Conservation (phyloP, 2,797 vertebrate species). For the Etheostoma nigrum region DNA sequence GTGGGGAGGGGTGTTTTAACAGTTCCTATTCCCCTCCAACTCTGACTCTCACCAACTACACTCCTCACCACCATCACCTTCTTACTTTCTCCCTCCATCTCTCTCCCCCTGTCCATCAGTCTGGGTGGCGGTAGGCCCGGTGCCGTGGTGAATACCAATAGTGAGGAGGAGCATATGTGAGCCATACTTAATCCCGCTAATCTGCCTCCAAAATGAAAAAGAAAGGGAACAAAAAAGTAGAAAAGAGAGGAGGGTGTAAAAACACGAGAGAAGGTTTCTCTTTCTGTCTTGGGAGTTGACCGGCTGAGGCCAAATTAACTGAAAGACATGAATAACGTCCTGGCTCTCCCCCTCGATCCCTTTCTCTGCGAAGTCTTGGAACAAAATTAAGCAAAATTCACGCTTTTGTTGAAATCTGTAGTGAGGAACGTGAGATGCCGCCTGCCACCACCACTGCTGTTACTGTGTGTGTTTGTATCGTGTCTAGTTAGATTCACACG, state of each 20-base stretch:
- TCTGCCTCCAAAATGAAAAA: conserved; percentile 91
- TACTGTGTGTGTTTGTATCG: conserved; percentile 39
- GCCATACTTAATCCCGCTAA: conserved; percentile 98
- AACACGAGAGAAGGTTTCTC: conserved; percentile 81
- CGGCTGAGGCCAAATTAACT: conserved; percentile 87
- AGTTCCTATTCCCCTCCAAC: conserved; percentile 22
- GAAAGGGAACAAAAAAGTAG: conserved; percentile 68
- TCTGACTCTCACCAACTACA: conserved; percentile 23
- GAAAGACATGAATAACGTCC: conserved; percentile 85
- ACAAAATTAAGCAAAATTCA: conserved; percentile 81
- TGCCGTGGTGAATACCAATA: conserved; percentile 93
- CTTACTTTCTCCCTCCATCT: background rate
- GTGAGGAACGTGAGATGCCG: conserved; percentile 68
- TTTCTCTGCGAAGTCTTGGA: conserved; percentile 77
- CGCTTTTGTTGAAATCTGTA: conserved; percentile 71
- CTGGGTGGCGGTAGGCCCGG: conserved; percentile 90
- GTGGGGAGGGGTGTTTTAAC: conserved; percentile 1
- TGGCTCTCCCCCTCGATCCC: conserved; percentile 63
- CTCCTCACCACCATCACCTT: conserved; percentile 6
- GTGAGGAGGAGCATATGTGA: conserved; percentile 97
- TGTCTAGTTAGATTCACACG: conserved; percentile 43
- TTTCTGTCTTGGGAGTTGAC: conserved; percentile 82
- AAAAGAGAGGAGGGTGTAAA: conserved; percentile 74
- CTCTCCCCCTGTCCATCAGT: conserved; percentile 63
- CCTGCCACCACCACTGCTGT: conserved; percentile 46